Conservation (phyloP, 2,797 vertebrate genomes). For the Schizopygopsis malacanthus region DNA sequence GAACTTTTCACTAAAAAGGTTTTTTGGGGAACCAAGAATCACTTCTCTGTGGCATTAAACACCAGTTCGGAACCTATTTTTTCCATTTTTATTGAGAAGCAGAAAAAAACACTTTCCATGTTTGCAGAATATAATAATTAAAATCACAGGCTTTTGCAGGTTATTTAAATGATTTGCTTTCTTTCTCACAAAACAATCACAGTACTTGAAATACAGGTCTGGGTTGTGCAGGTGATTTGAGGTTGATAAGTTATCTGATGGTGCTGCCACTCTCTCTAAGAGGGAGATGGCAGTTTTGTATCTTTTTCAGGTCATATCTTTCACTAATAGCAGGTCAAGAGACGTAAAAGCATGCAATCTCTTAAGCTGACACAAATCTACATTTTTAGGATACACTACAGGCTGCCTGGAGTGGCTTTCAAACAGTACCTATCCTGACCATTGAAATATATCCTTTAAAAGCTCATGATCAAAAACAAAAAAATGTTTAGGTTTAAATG, state of each 20-base stretch:
- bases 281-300: not conserved
- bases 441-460: not conserved
- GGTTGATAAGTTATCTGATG: conserved; percentile 46
- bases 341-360: conserved; percentile 13
- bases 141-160: not conserved
- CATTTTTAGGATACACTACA: not conserved
- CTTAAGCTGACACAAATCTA: not conserved
- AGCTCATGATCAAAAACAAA: not conserved
- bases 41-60: not conserved
- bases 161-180: not conserved
- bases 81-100: not conserved
- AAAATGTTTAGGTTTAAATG: not conserved
- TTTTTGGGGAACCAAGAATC: not conserved
- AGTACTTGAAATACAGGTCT: conserved; percentile 32
- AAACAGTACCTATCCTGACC: not conserved
- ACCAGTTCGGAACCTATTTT: not conserved
- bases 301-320: conserved; percentile 20
- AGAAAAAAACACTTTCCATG: not conserved
- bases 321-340: conserved; percentile 8
- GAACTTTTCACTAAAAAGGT: not conserved
- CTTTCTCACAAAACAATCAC: not conserved
- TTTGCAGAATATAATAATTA: not conserved
- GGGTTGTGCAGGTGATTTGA: conserved; percentile 22
- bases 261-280: conserved; percentile 9
- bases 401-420: not conserved